Percentiles rank a stretch among this genome's conserved stretches.
Conservation (phyloP, 2,113 vertebrate genomes). For the Tor tambroides region DNA sequence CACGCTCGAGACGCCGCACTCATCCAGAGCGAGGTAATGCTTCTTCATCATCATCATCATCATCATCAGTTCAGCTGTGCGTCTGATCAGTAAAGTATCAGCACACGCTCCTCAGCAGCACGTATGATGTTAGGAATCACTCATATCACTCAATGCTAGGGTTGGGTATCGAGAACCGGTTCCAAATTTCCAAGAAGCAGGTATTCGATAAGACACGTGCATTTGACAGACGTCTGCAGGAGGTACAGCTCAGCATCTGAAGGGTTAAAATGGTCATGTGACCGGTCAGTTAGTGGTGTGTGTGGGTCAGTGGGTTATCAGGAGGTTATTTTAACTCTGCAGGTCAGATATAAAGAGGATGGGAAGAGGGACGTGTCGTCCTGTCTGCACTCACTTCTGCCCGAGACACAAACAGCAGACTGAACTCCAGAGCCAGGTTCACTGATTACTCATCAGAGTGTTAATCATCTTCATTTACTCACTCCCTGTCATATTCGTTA, state of each 20-base stretch:
- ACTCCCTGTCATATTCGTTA: too few species aligned
- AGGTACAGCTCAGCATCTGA: background rate
- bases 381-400: constrained; percentile 63
- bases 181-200: too few species aligned
- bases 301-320: background rate
- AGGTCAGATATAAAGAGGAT: constrained; percentile 70
- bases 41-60: background rate
- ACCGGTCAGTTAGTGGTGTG: background rate
- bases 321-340: constrained; percentile 24
- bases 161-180: too few species aligned
- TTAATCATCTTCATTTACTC: too few species aligned
- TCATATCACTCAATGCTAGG: too few species aligned
- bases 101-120: background rate
- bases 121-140: too few species aligned
- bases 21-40: constrained; percentile 67
- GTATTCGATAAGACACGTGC: too few species aligned
- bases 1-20: constrained; percentile 79
- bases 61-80: too few species aligned
- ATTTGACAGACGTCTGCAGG: background rate
- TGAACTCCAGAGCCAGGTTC: constrained; percentile 69
- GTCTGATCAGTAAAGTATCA: background rate
- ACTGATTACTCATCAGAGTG: too few species aligned
- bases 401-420: constrained; percentile 66
- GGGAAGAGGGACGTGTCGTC: constrained; percentile 46
- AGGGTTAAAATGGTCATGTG: background rate